Conservation (phyloP, 35 echinoderm and acorn worm species). For the Stichopus chloronotus region DNA sequence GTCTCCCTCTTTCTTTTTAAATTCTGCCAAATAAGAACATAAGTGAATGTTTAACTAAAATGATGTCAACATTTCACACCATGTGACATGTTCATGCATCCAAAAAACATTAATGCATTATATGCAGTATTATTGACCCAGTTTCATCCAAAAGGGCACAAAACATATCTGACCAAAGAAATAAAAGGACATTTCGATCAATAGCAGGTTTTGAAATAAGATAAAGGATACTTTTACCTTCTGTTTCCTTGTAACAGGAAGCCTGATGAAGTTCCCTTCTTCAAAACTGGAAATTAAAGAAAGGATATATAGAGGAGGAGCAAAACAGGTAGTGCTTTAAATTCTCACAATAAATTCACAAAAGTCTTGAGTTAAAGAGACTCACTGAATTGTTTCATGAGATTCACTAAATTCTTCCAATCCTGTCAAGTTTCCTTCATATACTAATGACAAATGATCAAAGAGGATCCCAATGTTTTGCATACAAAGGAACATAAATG, state of each 20-base stretch:
- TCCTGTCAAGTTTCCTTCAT: too few species aligned
- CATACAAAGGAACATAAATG: too few species aligned
- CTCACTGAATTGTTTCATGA: too few species aligned
- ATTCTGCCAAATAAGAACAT: slow-evolving; percentile 6
- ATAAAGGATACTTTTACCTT: slow-evolving; percentile 54
- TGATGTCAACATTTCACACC: not conserved
- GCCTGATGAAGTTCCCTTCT: slow-evolving; percentile 77
- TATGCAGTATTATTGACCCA: not conserved
- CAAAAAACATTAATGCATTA: not conserved
- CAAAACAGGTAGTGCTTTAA: not conserved
- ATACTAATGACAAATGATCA: too few species aligned
- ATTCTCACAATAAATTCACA: too few species aligned
- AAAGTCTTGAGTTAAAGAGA: too few species aligned
- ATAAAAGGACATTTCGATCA: not conserved
- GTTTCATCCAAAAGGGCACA: not conserved
- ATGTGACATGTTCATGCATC: too few species aligned
- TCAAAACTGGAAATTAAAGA: slow-evolving; percentile 65
- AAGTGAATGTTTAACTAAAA: not conserved
- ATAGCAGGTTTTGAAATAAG: not conserved
- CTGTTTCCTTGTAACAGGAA: slow-evolving; percentile 83
- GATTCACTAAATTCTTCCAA: too few species aligned
- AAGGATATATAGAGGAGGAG: not conserved
- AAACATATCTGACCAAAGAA: too few species aligned
- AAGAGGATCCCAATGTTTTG: too few species aligned
- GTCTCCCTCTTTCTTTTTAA: not conserved